Conservation (phyloP, 23 tunicate species). For the Ascidia mentula region DNA sequence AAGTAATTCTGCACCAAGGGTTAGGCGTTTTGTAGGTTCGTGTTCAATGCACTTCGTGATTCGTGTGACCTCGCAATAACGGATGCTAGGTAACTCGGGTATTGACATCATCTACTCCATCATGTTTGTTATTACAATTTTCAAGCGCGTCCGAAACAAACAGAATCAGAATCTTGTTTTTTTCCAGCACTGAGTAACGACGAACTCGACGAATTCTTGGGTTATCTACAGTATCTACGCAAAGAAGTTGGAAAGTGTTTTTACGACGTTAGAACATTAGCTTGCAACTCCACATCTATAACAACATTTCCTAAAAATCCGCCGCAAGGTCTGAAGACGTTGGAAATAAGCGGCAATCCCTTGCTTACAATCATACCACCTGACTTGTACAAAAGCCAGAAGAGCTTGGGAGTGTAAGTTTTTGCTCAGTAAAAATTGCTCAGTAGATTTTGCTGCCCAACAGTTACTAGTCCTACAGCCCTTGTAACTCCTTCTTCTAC, state of each 20-base stretch:
- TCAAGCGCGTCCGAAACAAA: too few relatives aligned
- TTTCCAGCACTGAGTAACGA: slow-evolving; percentile 29
- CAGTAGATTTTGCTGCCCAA: too few relatives aligned
- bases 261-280: slow-evolving; percentile 34
- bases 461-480: too few relatives aligned
- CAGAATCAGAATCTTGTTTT: too few relatives aligned
- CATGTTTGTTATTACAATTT: too few relatives aligned
- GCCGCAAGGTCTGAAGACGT: slow-evolving; percentile 26
- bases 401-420: slow-evolving; percentile 44
- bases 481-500: too few relatives aligned
- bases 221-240: slow-evolving; percentile 33
- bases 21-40: too few relatives aligned
- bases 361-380: slow-evolving; percentile 44
- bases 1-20: too few relatives aligned
- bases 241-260: slow-evolving; percentile 24
- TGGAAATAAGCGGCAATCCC: slow-evolving; percentile 37
- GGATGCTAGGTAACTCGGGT: too few relatives aligned
- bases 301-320: slow-evolving; percentile 24
- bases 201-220: slow-evolving; percentile 5
- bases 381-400: slow-evolving; percentile 27
- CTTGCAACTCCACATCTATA: slow-evolving; percentile 35
- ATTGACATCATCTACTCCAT: too few relatives aligned
- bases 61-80: too few relatives aligned
- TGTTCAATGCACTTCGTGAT: too few relatives aligned
- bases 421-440: not conserved